A percentile compares a stretch with the other conserved stretches of the same genome.
Conservation (phyloP, 2,113 vertebrate species). For the Sigmodon hispidus region DNA sequence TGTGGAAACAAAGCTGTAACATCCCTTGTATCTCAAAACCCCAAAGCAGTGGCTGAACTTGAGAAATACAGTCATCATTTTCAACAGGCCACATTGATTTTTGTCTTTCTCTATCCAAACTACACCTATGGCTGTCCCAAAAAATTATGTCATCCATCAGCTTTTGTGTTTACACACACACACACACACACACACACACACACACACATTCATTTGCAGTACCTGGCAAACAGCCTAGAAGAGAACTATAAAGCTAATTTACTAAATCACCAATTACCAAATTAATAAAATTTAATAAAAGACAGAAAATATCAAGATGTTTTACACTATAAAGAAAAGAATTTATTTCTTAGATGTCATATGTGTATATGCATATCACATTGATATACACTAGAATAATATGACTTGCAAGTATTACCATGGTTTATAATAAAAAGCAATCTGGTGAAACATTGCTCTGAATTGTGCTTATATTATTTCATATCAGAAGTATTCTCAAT, state of each 20-base stretch:
- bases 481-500: not conserved
- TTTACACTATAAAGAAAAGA: not conserved
- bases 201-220: not conserved
- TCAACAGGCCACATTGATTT: not conserved
- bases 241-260: not conserved
- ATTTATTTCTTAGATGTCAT: not conserved
- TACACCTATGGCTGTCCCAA: not conserved
- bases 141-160: not conserved
- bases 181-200: not conserved
- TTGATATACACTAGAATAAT: not conserved
- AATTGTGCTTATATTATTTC: not conserved
- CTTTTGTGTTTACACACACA: not conserved
- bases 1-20: not conserved
- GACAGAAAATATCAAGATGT: not conserved
- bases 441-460: not conserved
- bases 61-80: not conserved
- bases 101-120: not conserved
- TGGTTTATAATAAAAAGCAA: not conserved
- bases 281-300: conserved; percentile 2
- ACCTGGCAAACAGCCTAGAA: not conserved
- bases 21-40: too few relatives aligned
- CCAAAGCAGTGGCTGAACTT: not conserved
- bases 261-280: not conserved
- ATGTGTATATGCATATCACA: not conserved
- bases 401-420: not conserved